Percentiles rank a stretch among this genome's conserved stretches.
Conservation (phyloP, 2,888 invertebrate genomes). For the Mesorhabditis sp. region DNA sequence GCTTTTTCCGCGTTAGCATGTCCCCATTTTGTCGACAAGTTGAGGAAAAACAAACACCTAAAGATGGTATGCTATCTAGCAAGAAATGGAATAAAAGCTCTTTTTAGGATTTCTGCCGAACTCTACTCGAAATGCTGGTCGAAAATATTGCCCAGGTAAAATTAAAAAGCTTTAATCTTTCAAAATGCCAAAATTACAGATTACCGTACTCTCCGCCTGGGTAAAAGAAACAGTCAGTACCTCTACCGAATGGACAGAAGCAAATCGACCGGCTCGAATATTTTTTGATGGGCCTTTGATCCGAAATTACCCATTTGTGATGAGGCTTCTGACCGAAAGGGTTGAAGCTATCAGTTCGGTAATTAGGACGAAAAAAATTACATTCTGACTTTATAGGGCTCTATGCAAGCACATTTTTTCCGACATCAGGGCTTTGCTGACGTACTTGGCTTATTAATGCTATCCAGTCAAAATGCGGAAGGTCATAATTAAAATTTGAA, state of each 20-base stretch:
- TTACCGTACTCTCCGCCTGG: conserved; percentile 68
- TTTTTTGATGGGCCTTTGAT: conserved; percentile 73
- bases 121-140: conserved; percentile 69
- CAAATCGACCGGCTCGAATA: conserved; percentile 66
- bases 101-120: conserved; percentile 54
- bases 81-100: too few species aligned
- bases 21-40: too few species aligned
- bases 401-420: conserved; percentile 69
- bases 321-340: conserved; percentile 71
- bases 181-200: conserved; percentile 44
- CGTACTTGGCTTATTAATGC: conserved; percentile 71
- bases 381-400: conserved; percentile 58
- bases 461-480: conserved; percentile 37
- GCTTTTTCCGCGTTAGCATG: too few species aligned
- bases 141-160: conserved; percentile 70
- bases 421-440: conserved; percentile 73
- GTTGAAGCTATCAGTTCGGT: conserved; percentile 63
- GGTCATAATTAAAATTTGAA: neutral
- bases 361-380: neutral
- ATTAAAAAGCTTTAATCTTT: neutral
- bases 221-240: too few species aligned
- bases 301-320: conserved; percentile 70
- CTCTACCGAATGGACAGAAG: conserved; percentile 58
- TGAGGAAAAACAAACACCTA: too few species aligned
- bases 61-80: too few species aligned